Conservation (phyloP, 1,140 invertebrate species). For the Drepana arcuata region DNA sequence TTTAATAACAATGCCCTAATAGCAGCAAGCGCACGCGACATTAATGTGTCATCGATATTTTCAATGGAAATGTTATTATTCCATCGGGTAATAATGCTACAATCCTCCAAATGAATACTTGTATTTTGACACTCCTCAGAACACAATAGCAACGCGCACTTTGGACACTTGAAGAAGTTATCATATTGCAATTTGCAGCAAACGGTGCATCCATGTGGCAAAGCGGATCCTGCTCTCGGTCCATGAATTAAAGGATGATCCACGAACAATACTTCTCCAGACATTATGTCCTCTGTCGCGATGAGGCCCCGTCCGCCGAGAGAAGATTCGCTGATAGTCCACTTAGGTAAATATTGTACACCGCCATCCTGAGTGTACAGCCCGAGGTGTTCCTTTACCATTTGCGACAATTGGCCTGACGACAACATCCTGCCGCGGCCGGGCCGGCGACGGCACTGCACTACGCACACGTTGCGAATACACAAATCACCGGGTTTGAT, state of each 20-base stretch:
- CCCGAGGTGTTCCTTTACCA: constrained; percentile 53
- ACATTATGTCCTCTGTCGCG: constrained; percentile 74
- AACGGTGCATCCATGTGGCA: constrained; percentile 69
- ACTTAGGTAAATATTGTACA: constrained; percentile 35
- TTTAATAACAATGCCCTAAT: constrained; percentile 74
- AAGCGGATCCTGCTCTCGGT: constrained; percentile 66
- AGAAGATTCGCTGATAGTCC: constrained; percentile 68
- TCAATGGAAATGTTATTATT: constrained; percentile 62
- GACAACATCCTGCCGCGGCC: constrained; percentile 62
- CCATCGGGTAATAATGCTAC: constrained; percentile 72
- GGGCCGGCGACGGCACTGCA: constrained; percentile 48
- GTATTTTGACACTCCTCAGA: constrained; percentile 72
- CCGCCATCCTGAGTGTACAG: constrained; percentile 23
- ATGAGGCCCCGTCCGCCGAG: constrained; percentile 78
- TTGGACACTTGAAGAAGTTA: constrained; percentile 67
- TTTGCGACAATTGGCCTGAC: constrained; percentile 61
- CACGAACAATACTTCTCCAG: constrained; percentile 78
- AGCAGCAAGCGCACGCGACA: constrained; percentile 72
- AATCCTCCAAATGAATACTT: constrained; percentile 73
- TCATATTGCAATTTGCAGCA: constrained; percentile 70
- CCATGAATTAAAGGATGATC: constrained; percentile 79
- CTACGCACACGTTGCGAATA: constrained; percentile 50
- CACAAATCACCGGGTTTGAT: constrained; percentile 56
- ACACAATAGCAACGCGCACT: constrained; percentile 75
- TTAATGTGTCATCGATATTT: constrained; percentile 63